Conservation (phyloP, 2,797 vertebrate genomes). For the Sebastes cheni region DNA sequence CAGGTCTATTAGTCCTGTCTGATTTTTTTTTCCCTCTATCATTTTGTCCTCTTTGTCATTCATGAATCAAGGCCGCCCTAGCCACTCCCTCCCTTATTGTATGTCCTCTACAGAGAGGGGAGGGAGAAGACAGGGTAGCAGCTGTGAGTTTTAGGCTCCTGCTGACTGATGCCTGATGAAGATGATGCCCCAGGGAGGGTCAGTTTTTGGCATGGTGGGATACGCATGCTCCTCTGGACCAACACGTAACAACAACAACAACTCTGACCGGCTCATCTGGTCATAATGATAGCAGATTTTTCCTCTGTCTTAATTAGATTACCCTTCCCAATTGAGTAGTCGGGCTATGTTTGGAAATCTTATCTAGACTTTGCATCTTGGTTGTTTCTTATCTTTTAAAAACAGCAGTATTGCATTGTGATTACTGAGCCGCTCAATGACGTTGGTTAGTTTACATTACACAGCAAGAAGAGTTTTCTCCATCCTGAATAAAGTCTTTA, state of each 20-base stretch:
- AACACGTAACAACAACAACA: neutral
- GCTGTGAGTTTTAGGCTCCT: slow-evolving; percentile 72
- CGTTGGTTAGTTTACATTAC: slow-evolving; percentile 1
- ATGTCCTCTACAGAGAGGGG: slow-evolving; percentile 62
- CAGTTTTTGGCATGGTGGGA: slow-evolving; percentile 57
- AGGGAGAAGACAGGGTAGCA: slow-evolving; percentile 60
- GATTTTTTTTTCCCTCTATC: slow-evolving; percentile 43
- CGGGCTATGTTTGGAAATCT: slow-evolving; percentile 44
- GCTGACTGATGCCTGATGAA: slow-evolving; percentile 67
- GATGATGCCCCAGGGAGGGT: slow-evolving; percentile 64
- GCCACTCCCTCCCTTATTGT: slow-evolving; percentile 71
- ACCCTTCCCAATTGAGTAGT: slow-evolving; percentile 17
- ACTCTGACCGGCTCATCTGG: slow-evolving; percentile 35
- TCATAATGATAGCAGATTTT: slow-evolving; percentile 33
- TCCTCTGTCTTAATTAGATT: slow-evolving; percentile 49
- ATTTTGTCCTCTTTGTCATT: slow-evolving; percentile 82
- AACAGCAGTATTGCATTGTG: slow-evolving; percentile 33
- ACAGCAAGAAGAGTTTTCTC: neutral
- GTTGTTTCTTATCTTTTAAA: slow-evolving; percentile 56
- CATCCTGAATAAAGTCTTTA: neutral
- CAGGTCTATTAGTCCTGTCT: slow-evolving; percentile 24
- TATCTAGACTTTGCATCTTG: slow-evolving; percentile 55
- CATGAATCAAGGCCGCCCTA: slow-evolving; percentile 70
- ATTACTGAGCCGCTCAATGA: slow-evolving; percentile 21
- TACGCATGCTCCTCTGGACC: slow-evolving; percentile 51